These are phyloP conservation scores for Melanostoma scalare DNA, from an alignment of 2,888 invertebrate species.

Conservation along the genomic window DNA sequence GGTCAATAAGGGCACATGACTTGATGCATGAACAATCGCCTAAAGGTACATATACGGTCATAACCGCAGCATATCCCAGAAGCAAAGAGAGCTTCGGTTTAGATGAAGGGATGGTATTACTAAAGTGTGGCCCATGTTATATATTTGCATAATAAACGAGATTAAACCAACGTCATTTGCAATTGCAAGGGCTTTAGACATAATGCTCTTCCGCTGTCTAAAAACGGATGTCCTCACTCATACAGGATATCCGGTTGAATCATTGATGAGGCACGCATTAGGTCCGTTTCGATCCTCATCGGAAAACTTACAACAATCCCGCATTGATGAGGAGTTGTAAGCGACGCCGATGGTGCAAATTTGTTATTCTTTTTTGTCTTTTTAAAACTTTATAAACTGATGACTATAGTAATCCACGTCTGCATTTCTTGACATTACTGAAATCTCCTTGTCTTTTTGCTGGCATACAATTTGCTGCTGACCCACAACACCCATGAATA, in stretches of 20 bases:
- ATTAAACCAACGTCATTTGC: constrained; percentile 67
- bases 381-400: no score
- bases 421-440: no score
- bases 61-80: not conserved
- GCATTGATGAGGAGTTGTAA: no score
- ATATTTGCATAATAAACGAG: constrained; percentile 74
- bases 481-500: no score
- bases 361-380: no score
- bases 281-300: constrained; percentile 78
- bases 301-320: constrained; percentile 6
- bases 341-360: no score
- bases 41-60: constrained; percentile 36
- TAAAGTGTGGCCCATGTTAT: constrained; percentile 41
- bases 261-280: constrained; percentile 81
- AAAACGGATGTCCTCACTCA: constrained; percentile 81
- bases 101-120: constrained; percentile 1
- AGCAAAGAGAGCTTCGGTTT: not conserved
- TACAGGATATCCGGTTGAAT: constrained; percentile 82
- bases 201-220: constrained; percentile 80
- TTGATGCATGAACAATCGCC: constrained; percentile 37
- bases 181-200: constrained; percentile 72
- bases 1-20: constrained; percentile 9
- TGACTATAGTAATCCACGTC: no score
- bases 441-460: no score
- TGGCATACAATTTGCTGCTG: no score